Percentiles rank a stretch among this genome's conserved stretches.
These are phyloP conservation scores for Gerris lacustris DNA, from an alignment of 2,888 invertebrate species.

Conservation along the genomic window DNA sequence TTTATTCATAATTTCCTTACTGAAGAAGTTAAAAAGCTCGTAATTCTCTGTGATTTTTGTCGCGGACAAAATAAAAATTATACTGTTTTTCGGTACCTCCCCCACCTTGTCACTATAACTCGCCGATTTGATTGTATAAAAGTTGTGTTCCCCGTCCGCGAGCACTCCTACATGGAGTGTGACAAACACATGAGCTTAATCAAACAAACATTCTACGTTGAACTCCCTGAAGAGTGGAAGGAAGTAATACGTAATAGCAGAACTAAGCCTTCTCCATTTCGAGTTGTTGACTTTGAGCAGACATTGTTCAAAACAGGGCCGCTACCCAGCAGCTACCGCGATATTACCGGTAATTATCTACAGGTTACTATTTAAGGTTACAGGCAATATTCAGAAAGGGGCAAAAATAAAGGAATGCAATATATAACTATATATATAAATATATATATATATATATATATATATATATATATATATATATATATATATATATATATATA, in stretches of 20 bases:
- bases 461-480: too few relatives aligned
- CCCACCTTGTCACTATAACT: slow-evolving; percentile 11
- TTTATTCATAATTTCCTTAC: slow-evolving; percentile 15
- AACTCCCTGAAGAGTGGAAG: slow-evolving; percentile 21
- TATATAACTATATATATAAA: too few relatives aligned
- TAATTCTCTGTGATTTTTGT: slow-evolving; percentile 19
- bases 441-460: too few relatives aligned
- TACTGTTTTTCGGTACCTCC: slow-evolving; percentile 17
- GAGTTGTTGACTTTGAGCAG: slow-evolving; percentile 23
- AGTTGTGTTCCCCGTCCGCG: slow-evolving; percentile 17
- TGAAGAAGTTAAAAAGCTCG: slow-evolving; percentile 9
- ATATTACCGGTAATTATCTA: too few relatives aligned
- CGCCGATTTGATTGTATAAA: slow-evolving; percentile 14
- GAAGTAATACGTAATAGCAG: slow-evolving; percentile 27
- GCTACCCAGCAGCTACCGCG: too few relatives aligned
- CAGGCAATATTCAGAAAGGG: too few relatives aligned
- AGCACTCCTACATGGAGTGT: slow-evolving; percentile 19
- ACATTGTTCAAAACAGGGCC: neutral
- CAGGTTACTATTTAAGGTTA: too few relatives aligned
- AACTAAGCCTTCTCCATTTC: slow-evolving; percentile 28
- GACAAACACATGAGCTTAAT: slow-evolving; percentile 18
- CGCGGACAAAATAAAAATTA: slow-evolving; percentile 20
- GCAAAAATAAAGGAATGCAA: too few relatives aligned
- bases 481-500: too few relatives aligned
- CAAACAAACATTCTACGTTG: slow-evolving; percentile 14